phyloP scores from a whole-genome alignment of 2,888 invertebrate genomes.

The Morinoia aosen region DNA sequence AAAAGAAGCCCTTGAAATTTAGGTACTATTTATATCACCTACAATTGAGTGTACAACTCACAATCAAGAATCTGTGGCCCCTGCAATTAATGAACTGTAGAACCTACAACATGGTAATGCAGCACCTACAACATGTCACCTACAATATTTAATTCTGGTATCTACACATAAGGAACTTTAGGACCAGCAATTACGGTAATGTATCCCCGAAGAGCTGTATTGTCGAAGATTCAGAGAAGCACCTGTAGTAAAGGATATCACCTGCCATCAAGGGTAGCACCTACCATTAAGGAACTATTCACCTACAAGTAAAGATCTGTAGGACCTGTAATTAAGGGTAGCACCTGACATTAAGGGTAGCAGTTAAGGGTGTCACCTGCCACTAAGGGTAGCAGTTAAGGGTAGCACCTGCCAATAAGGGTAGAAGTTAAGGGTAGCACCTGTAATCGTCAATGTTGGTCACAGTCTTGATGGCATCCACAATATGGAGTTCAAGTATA shows the following conservation, averaged over 20 bases:
- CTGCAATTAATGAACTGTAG: no score
- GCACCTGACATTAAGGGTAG: not conserved
- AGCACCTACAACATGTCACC: no score
- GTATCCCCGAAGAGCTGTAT: no score
- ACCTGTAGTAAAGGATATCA: not conserved
- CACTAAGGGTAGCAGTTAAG: slow-evolving; percentile 10
- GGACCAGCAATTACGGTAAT: no score
- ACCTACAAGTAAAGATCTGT: not conserved
- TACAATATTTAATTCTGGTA: no score
- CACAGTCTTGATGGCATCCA: slow-evolving; percentile 51
- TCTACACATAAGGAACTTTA: no score
- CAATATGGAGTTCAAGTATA: slow-evolving; percentile 54
- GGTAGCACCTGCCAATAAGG: not conserved
- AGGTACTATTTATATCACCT: no score
- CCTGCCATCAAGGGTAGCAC: not conserved
- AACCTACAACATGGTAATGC: no score
- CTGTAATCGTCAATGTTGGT: slow-evolving; percentile 54
- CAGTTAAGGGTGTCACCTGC: not conserved
- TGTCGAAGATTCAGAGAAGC: not conserved
- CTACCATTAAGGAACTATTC: not conserved
- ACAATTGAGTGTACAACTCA: not conserved
- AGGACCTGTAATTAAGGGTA: not conserved
- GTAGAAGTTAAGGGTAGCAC: slow-evolving; percentile 15
- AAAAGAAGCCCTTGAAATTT: no score
- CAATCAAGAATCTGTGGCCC: no score